Evolutionary conservation across 2,113 vertebrate genomes (phyloP).

Genomic region (Pelmatolapia mariae): DNA sequence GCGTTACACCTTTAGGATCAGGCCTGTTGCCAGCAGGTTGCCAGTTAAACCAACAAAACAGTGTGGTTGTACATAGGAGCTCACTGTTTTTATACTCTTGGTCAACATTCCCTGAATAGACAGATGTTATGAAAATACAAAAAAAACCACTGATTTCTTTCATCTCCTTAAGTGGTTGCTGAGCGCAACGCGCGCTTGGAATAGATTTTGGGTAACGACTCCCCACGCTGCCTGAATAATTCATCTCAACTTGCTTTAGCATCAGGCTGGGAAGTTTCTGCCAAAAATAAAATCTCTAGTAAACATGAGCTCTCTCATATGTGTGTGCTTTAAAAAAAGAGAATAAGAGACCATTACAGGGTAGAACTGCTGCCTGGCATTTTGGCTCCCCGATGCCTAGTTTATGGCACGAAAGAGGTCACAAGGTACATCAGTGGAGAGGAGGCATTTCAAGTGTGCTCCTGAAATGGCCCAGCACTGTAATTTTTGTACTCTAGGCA

Average conservation of each 20-base stretch:
- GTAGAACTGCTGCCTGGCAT: conserved; percentile 28
- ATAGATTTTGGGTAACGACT: conserved; percentile 53
- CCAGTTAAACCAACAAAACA: conserved; percentile 1
- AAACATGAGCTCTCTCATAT: conserved; percentile 43
- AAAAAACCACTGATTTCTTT: conserved; percentile 27
- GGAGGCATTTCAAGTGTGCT: background rate
- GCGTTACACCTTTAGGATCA: background rate
- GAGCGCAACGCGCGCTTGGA: conserved; percentile 34
- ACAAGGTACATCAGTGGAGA: background rate
- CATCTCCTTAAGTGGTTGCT: conserved; percentile 42
- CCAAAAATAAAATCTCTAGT: conserved; percentile 53
- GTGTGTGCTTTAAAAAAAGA: conserved; percentile 20
- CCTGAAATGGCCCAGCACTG: background rate
- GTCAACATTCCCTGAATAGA: conserved; percentile 31
- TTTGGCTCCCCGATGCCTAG: background rate
- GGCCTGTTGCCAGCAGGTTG: background rate
- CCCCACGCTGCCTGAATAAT: conserved; percentile 52
- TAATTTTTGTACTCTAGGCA: background rate
- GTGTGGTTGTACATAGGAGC: background rate
- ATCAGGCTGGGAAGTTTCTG: conserved; percentile 27
- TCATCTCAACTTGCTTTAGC: conserved; percentile 33
- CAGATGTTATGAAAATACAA: conserved; percentile 4
- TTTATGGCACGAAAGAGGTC: conserved; percentile 17
- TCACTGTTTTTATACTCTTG: background rate
- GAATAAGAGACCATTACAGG: conserved; percentile 23